phyloP scores from a whole-genome alignment of 2,888 invertebrate species.

The Fragum whitleyi region DNA sequence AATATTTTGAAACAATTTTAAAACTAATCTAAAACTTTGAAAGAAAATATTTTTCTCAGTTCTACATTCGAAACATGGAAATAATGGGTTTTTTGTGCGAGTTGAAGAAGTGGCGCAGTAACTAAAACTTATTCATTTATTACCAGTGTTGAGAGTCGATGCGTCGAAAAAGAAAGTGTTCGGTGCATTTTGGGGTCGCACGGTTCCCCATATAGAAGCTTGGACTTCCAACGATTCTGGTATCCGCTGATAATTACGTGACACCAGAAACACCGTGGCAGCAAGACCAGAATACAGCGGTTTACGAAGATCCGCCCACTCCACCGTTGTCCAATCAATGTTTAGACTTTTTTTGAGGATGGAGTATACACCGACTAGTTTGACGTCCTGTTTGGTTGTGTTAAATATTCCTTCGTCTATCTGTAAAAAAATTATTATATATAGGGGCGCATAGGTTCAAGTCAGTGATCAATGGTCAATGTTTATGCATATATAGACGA shows the following conservation, averaged over 20 bases:
- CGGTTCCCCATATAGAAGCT: constrained; percentile 50
- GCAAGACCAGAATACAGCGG: constrained; percentile 78
- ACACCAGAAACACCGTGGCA: constrained; percentile 64
- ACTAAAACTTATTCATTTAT: too few relatives aligned
- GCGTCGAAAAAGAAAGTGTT: constrained; percentile 51
- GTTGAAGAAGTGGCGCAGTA: too few relatives aligned
- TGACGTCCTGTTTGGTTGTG: constrained; percentile 37
- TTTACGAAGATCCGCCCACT: constrained; percentile 73
- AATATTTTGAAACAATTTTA: too few relatives aligned
- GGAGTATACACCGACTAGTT: constrained; percentile 34
- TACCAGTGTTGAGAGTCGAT: constrained; percentile 54
- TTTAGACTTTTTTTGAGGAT: constrained; percentile 58
- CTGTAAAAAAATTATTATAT: too few relatives aligned
- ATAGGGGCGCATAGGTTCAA: too few relatives aligned
- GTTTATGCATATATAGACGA: too few relatives aligned
- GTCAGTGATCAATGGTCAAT: too few relatives aligned
- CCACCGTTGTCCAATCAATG: constrained; percentile 73
- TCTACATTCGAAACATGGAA: too few relatives aligned
- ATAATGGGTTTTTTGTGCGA: too few relatives aligned
- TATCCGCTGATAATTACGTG: constrained; percentile 40
- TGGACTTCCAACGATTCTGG: constrained; percentile 50
- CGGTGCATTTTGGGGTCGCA: constrained; percentile 34
- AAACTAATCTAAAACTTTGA: too few relatives aligned
- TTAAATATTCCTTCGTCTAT: constrained; percentile 57
- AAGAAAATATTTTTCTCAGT: too few relatives aligned